A percentile compares a stretch with the other conserved stretches of the same genome.
These are phyloP conservation scores for Clinocottus analis DNA, from an alignment of 2,113 vertebrate species.

Conservation along the genomic window DNA sequence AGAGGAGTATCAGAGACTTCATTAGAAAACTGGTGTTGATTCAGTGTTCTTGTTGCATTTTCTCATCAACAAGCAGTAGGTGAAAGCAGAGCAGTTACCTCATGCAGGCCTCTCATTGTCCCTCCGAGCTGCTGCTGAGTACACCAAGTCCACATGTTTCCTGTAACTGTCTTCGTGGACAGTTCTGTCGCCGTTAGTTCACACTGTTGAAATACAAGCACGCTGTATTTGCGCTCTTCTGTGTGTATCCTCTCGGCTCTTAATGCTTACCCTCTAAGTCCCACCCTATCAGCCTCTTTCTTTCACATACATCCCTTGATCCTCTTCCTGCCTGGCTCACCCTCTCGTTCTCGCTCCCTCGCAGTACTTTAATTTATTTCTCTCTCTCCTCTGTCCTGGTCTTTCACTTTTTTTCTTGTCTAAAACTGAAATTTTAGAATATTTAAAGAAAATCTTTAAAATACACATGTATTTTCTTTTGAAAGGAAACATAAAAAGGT, in stretches of 20 bases:
- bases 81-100: conserved; percentile 46
- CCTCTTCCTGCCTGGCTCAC: neutral
- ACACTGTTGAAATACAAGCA: conserved; percentile 36
- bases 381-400: neutral
- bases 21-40: neutral
- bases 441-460: neutral
- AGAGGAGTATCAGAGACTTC: neutral
- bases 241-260: too few species aligned
- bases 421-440: neutral
- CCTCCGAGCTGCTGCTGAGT: conserved; percentile 10
- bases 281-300: conserved; percentile 43
- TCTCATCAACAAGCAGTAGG: conserved; percentile 23
- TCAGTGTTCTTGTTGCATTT: conserved; percentile 2
- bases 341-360: neutral
- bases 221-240: conserved; percentile 8
- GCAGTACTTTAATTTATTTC: neutral
- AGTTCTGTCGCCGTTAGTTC: conserved; percentile 4
- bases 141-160: conserved; percentile 27
- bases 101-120: conserved; percentile 32
- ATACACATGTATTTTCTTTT: neutral
- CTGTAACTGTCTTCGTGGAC: neutral
- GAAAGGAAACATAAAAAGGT: neutral
- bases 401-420: neutral
- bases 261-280: conserved; percentile 39
- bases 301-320: conserved; percentile 12